A percentile compares a stretch with the other conserved stretches of the same genome.
Conservation (phyloP, 2,113 vertebrate genomes). For the Heterocephalus glaber region DNA sequence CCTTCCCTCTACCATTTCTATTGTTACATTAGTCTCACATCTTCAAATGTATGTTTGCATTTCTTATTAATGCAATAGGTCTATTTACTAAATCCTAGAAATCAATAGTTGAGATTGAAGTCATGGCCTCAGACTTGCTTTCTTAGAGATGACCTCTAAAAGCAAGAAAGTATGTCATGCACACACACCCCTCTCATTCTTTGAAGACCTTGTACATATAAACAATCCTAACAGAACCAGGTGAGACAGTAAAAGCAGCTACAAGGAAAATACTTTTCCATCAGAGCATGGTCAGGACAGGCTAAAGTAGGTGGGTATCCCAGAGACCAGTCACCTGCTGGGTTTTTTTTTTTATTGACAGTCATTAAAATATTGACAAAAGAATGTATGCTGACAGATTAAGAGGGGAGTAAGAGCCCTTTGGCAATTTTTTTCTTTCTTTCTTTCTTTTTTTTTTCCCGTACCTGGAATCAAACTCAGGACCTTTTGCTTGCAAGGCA, state of each 20-base stretch:
- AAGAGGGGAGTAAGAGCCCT: background rate
- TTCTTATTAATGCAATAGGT: slow-evolving; percentile 8
- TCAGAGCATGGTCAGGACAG: background rate
- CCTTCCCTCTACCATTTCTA: background rate
- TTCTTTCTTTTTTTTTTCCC: no score
- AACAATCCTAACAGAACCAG: background rate
- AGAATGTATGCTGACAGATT: background rate
- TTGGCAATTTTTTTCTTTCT: no score
- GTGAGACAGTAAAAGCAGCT: background rate
- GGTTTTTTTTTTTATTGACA: background rate
- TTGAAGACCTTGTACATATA: background rate
- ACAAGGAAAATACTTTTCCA: background rate
- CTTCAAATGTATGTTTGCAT: slow-evolving; percentile 1
- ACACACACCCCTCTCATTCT: background rate
- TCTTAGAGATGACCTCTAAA: background rate
- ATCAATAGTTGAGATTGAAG: background rate
- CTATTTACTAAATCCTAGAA: slow-evolving; percentile 49
- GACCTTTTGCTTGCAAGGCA: no score
- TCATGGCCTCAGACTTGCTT: background rate
- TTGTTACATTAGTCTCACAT: background rate
- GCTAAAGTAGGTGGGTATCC: background rate
- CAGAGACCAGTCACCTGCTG: background rate
- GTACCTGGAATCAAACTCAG: no score
- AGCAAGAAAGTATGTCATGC: rapidly evolving
- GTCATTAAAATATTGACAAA: background rate